A percentile compares a stretch with the other conserved stretches of the same genome.
These are phyloP conservation scores for Bombus breviceps DNA, from an alignment of 1,140 invertebrate species.

Conservation along the genomic window DNA sequence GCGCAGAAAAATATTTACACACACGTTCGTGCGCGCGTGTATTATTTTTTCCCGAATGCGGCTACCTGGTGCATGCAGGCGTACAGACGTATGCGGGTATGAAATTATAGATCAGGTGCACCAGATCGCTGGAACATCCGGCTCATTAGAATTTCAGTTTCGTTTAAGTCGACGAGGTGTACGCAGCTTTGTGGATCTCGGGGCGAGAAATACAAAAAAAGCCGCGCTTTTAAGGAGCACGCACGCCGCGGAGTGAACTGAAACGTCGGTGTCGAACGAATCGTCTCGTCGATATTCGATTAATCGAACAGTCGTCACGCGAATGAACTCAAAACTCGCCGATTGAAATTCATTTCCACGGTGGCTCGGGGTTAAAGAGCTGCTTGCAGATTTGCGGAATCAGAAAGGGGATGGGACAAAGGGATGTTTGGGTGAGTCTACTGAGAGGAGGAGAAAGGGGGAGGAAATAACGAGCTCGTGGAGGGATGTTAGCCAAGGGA, in stretches of 20 bases:
- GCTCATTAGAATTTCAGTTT: constrained; percentile 57
- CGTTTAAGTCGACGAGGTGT: constrained; percentile 30
- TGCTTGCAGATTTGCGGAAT: too few relatives aligned
- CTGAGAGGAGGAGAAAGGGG: too few relatives aligned
- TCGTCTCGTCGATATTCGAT: background rate
- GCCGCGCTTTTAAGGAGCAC: background rate
- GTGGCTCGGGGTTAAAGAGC: background rate
- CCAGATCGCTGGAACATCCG: constrained; percentile 57
- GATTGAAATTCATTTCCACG: background rate
- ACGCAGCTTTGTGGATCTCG: constrained; percentile 25
- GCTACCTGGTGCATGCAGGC: constrained; percentile 24
- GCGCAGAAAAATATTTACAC: background rate
- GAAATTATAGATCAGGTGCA: constrained; percentile 62
- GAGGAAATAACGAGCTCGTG: background rate
- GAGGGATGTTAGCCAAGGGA: too few relatives aligned
- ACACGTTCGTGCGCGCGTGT: background rate
- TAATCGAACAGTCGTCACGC: constrained; percentile 4
- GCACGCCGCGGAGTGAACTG: background rate
- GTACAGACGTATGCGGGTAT: constrained; percentile 52
- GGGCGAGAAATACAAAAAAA: constrained; percentile 24
- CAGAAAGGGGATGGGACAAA: background rate
- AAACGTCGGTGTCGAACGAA: background rate
- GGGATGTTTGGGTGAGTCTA: too few relatives aligned
- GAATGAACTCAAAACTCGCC: background rate
- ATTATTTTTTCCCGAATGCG: background rate